Evolutionary conservation across 2,797 vertebrate species (phyloP).

Genomic region (Hephaestus fuliginosus): DNA sequence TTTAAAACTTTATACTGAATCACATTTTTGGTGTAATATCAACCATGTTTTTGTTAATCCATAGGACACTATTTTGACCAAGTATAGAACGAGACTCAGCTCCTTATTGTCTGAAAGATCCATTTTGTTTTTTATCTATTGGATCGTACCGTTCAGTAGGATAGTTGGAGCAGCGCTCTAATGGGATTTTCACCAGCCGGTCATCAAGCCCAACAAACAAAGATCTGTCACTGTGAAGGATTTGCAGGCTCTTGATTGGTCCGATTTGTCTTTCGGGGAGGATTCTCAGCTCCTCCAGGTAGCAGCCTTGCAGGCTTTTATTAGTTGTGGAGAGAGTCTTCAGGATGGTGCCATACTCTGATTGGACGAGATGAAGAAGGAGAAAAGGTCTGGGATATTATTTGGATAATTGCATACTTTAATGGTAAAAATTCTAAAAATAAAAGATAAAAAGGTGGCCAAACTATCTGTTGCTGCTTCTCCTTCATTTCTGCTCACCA

Average conservation of each 20-base stretch:
- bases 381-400: neutral
- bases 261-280: constrained; percentile 86
- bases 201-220: constrained; percentile 92
- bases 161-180: constrained; percentile 88
- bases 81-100: neutral
- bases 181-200: constrained; percentile 91
- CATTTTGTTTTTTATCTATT: neutral
- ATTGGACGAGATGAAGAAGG: constrained; percentile 29
- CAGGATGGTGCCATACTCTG: constrained; percentile 95
- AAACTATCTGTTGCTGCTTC: neutral
- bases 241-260: constrained; percentile 90
- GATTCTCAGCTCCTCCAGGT: constrained; percentile 94
- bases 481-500: constrained; percentile 79
- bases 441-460: neutral
- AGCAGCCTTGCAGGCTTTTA: constrained; percentile 89
- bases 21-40: no score
- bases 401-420: neutral
- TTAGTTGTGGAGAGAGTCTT: constrained; percentile 92
- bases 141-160: constrained; percentile 72
- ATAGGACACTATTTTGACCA: neutral
- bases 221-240: constrained; percentile 92
- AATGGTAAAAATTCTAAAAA: no score
- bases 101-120: neutral
- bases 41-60: neutral
- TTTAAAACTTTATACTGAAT: neutral